Percentiles rank a stretch among this genome's conserved stretches.
phyloP scores from a whole-genome alignment of 2,113 vertebrate species.

The Jacana jacana region DNA sequence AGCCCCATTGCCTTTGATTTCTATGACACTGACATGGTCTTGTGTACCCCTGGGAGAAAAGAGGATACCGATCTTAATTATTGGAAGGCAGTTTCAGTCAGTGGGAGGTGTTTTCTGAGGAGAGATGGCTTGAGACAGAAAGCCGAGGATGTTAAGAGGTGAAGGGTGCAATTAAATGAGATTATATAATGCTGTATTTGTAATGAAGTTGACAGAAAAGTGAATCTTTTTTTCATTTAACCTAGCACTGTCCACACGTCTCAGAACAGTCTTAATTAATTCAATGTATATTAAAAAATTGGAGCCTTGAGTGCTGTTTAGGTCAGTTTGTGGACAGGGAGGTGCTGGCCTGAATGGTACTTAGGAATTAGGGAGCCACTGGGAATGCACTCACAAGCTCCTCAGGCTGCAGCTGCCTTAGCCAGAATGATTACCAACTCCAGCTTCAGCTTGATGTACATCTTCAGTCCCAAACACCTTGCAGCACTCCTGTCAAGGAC shows the following conservation, averaged over 20 bases:
- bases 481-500: constrained; percentile 18
- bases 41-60: neutral
- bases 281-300: neutral
- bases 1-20: constrained; percentile 45
- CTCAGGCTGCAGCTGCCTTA: constrained; percentile 3
- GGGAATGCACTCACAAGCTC: neutral
- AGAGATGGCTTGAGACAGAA: neutral
- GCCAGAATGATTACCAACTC: neutral
- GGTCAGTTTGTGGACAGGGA: neutral
- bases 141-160: neutral
- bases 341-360: neutral
- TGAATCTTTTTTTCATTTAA: neutral
- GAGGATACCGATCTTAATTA: constrained; percentile 2
- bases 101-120: neutral
- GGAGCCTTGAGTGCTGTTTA: neutral
- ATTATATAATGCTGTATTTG: constrained; percentile 12
- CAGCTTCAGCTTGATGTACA: neutral
- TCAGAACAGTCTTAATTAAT: neutral
- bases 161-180: constrained; percentile 14
- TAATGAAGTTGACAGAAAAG: constrained; percentile 6
- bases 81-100: neutral
- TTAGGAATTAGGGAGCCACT: neutral
- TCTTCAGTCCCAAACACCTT: neutral
- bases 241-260: neutral
- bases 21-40: neutral